Conservation (phyloP, 2,113 vertebrate species). For the Xenus cinereus region DNA sequence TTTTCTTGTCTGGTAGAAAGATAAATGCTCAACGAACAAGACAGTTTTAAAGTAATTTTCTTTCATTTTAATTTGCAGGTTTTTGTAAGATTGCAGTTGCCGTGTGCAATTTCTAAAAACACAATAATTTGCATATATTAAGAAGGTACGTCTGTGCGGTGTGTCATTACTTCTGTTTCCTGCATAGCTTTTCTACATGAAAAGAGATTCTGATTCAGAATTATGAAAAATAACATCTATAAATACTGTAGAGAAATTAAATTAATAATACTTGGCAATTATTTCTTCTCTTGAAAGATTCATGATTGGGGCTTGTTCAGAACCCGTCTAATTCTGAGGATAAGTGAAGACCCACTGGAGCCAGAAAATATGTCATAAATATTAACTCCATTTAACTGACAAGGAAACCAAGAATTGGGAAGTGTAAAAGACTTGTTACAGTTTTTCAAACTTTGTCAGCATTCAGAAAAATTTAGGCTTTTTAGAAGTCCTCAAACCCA, state of each 20-base stretch:
- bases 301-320: not conserved
- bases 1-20: slow-evolving; percentile 3
- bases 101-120: not conserved
- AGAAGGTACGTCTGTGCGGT: not conserved
- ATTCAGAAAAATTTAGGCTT: not conserved
- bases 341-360: not conserved
- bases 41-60: slow-evolving; percentile 41
- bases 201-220: slow-evolving; percentile 12
- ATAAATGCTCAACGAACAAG: slow-evolving; percentile 21
- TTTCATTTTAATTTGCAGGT: slow-evolving; percentile 47
- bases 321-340: not conserved
- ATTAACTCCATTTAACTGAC: not conserved
- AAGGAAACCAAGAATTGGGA: not conserved
- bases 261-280: slow-evolving; percentile 29
- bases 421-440: not conserved
- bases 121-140: slow-evolving; percentile 54
- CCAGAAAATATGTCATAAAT: not conserved
- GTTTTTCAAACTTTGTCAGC: not conserved
- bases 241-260: not conserved
- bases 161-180: slow-evolving; percentile 10
- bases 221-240: not conserved
- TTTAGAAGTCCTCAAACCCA: not conserved
- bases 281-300: slow-evolving; percentile 10
- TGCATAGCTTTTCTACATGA: not conserved
- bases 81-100: slow-evolving; percentile 42